Evolutionary conservation across 2,797 vertebrate genomes (phyloP), one percentile per base, ranked within the genome.

Genomic region (Momotus momota): DNA sequence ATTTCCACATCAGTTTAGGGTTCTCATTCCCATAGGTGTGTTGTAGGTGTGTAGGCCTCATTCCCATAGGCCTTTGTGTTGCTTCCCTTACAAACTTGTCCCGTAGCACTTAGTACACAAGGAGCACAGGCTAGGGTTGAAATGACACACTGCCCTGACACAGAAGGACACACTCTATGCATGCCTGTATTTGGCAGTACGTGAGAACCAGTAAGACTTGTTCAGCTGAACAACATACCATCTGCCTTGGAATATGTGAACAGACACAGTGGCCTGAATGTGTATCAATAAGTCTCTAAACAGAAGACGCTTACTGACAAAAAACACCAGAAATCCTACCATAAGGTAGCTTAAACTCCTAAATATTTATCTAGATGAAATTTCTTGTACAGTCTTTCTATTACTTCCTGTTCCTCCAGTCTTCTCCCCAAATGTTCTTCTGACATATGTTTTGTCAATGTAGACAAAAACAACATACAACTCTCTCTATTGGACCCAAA

Each of bases 401-500:
- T 35, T 45, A 43, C 45, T 60, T 31, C 31, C 43, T 77, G 64
- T 55, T 81, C 58, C 70, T 81, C 58, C 67, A 83, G 51, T 55
- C 45, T 88, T 81, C 66, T 86, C 55, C 38, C 62, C n/a, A 7
- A 66, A 84, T 77, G 55, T 88, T 75, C 66, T 80, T 41, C 31
- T 41, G 49, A 81, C 23, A n/a, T 51, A 61, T 33, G 52, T 93
- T 80, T 29, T 38, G 35, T 66, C 96, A 91, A 96, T 71, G 78
- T 65, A 97, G 66, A 74, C 77, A 96, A 95, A 43, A 41, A 49
- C 60, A 78, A 26, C 21, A 70, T 51, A 20, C 52, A 48, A 49
- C 84, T 94, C 40, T 94, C 71, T 95, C n/a, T 58, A 45, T n/a
- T 81, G 94, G 79, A 92, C 80, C 79, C 73, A 83, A 96, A 88